Evolutionary conservation across 2,797 vertebrate genomes (phyloP), one percentile per base, ranked within the genome.

Genomic region (Mallotus villosus): DNA sequence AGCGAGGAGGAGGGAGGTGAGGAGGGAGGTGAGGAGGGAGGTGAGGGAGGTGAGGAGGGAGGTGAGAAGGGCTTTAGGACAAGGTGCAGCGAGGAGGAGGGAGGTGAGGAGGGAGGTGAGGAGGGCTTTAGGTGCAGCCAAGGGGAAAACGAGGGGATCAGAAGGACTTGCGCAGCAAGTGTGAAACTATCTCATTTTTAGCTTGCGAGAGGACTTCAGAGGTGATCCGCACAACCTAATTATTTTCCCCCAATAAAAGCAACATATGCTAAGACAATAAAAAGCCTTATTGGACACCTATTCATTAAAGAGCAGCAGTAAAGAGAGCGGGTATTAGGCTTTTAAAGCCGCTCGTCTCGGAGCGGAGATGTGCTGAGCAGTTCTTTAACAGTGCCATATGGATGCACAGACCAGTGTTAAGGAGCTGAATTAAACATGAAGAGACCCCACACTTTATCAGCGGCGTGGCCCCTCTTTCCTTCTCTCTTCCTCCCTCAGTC

Each of bases 261-360:
- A 97, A 97, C 97, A 99, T 98, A 99, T 99, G 97, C 97, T 97
- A 96, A 97, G 95, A 97, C 96, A 98, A 98, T 98, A 98, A 97
- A 98, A 97, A 92, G 93, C 96, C 96, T 98, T 97, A 98, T 99
- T 98, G 95, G 93, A 95, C 90, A 90, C 94, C 94, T 95, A 94
- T 94, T 94, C 94, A 94, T 94, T 97, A 95, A 95, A 95, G 93
- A 92, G 88, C 87, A 90, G 93, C 91, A 89, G 94, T 91, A 93
- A 94, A 94, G 92, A 86, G 83, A 86, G 84, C 85, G 82, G 83
- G 88, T 91, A 88, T 92, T 87, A 85, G 87, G 92, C 84, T 84
- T 81, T 74, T 80, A 90, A 90, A 93, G 90, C 85, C 91, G 90
- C 89, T 93, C 89, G 93, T 93, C 89, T 88, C 86, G 79, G 81